These are phyloP conservation scores for Urocynchramus pylzowi DNA, from an alignment of 2,113 vertebrate genomes.

Conservation along the genomic window DNA sequence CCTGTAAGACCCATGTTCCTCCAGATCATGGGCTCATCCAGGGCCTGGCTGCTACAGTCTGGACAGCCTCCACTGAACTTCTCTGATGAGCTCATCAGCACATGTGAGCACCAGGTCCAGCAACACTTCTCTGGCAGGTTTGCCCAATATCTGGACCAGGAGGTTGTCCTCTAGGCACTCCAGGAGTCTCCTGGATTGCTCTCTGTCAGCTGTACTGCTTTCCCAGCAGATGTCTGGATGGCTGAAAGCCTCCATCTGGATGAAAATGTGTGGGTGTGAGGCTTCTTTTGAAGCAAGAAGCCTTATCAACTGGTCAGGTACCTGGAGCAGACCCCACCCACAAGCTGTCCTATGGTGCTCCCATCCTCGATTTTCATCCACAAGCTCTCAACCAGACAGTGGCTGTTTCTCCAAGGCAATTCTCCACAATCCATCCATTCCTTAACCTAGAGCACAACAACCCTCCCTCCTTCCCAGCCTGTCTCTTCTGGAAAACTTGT, in stretches of 20 bases:
- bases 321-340: background rate
- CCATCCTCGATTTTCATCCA: background rate
- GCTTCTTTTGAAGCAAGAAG: background rate
- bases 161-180: background rate
- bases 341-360: background rate
- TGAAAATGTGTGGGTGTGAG: background rate
- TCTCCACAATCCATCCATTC: background rate
- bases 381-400: background rate
- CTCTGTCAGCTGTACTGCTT: background rate
- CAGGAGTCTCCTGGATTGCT: background rate
- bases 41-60: background rate
- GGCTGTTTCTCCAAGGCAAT: background rate
- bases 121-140: background rate
- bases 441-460: background rate
- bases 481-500: background rate
- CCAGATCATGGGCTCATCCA: background rate
- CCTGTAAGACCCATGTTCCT: background rate
- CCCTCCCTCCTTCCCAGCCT: background rate
- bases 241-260: background rate
- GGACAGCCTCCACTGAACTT: background rate
- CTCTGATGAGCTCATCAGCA: background rate
- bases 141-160: background rate
- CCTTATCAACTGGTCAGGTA: background rate
- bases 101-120: background rate
- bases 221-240: background rate